These are phyloP conservation scores for Wiebesia pumilae DNA, from an alignment of 1,140 invertebrate species.

Conservation along the genomic window DNA sequence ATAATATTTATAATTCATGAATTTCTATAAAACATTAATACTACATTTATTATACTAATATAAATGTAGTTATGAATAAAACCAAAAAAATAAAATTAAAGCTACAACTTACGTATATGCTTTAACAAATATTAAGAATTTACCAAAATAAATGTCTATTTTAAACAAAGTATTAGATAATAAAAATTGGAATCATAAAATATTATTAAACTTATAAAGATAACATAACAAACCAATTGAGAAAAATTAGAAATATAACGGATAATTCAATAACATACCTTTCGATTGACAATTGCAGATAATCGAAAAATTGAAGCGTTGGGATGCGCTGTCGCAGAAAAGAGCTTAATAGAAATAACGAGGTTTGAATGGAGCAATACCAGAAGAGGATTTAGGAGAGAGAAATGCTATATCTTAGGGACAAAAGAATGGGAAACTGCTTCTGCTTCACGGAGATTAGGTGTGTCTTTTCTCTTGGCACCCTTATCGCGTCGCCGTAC, in stretches of 20 bases:
- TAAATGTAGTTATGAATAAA: too few relatives aligned
- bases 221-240: background rate
- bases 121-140: too few relatives aligned
- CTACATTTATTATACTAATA: too few relatives aligned
- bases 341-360: slow-evolving; percentile 12
- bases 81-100: too few relatives aligned
- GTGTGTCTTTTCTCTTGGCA: slow-evolving; percentile 7
- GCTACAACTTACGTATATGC: too few relatives aligned
- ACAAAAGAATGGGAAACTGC: slow-evolving; percentile 5
- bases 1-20: too few relatives aligned
- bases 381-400: background rate
- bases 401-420: slow-evolving; percentile 4
- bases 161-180: too few relatives aligned
- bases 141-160: too few relatives aligned
- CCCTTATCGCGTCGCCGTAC: background rate
- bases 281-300: background rate
- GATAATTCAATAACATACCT: background rate
- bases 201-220: too few relatives aligned
- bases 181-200: too few relatives aligned
- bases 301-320: slow-evolving; percentile 10
- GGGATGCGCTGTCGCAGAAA: background rate
- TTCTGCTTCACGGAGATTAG: slow-evolving; percentile 15
- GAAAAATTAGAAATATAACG: background rate
- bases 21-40: too few relatives aligned
- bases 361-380: background rate